phyloP scores from a whole-genome alignment of 2,113 vertebrate species.

The Rhynchopsitta pachyrhyncha region DNA sequence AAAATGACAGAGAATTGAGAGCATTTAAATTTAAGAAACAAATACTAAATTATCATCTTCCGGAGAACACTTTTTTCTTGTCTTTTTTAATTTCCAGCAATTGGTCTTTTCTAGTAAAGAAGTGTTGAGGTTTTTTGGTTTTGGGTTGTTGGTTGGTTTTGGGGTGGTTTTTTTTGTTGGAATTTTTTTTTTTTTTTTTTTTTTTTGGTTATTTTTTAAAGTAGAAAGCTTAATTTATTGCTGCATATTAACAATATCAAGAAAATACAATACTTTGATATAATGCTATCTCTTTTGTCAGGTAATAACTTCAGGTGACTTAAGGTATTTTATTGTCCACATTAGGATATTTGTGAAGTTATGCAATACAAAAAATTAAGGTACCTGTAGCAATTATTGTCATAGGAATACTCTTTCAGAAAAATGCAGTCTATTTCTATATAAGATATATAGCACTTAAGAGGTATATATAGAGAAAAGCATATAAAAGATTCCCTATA shows the following conservation, averaged over 20 bases:
- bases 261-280: neutral
- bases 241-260: neutral
- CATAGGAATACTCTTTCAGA: neutral
- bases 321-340: neutral
- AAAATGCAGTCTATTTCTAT: neutral
- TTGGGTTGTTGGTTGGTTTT: too few species aligned
- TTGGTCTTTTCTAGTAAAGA: neutral
- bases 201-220: neutral
- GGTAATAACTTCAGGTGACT: neutral
- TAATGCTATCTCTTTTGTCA: neutral
- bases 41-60: neutral
- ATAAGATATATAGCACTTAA: neutral
- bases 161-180: too few species aligned
- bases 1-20: neutral
- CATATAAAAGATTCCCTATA: neutral
- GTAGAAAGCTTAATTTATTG: neutral
- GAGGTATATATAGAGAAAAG: neutral
- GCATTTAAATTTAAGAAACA: neutral
- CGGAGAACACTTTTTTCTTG: neutral
- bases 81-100: neutral
- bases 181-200: too few species aligned
- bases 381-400: neutral
- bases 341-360: neutral
- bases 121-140: neutral
- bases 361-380: neutral